A percentile compares a stretch with the other conserved stretches of the same genome.
These are phyloP conservation scores for Heliconius ethilla DNA, from an alignment of 2,888 invertebrate genomes.

Conservation along the genomic window DNA sequence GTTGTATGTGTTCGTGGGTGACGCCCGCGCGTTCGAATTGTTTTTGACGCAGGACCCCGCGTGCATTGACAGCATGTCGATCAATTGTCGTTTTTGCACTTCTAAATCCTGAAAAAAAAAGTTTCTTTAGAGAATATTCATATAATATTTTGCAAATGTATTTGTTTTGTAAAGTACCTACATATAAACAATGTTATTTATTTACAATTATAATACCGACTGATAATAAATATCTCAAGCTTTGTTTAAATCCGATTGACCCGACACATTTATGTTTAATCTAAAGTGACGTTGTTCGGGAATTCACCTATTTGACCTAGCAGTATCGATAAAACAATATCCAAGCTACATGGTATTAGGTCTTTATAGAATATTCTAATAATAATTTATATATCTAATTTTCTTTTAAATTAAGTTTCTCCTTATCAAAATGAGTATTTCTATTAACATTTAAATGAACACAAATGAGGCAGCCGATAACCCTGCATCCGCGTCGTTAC, in stretches of 20 bases:
- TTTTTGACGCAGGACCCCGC: conserved; percentile 86
- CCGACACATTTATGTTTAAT: not conserved
- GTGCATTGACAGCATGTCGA: conserved; percentile 90
- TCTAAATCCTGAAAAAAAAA: conserved; percentile 85
- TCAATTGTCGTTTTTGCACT: conserved; percentile 88
- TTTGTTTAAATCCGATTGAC: not conserved
- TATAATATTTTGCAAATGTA: not conserved
- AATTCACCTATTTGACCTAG: not conserved
- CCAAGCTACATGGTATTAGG: not conserved
- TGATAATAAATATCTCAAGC: not conserved
- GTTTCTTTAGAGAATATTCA: not conserved
- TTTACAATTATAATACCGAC: not conserved
- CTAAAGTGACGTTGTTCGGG: not conserved
- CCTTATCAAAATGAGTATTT: conserved; percentile 39
- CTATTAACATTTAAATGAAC: conserved; percentile 42
- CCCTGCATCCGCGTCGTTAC: conserved; percentile 36
- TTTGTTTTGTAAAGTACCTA: not conserved
- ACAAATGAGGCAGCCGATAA: conserved; percentile 39
- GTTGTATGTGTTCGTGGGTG: conserved; percentile 71
- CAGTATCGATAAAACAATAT: not conserved
- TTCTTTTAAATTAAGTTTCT: conserved; percentile 5
- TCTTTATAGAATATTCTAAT: not conserved
- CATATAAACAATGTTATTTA: not conserved
- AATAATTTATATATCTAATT: conserved; percentile 7
- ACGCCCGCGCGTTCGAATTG: conserved; percentile 67